These are phyloP conservation scores for Stylophora pistillata DNA, from an alignment of 64 coral and sea anemone genomes.

Conservation along the genomic window DNA sequence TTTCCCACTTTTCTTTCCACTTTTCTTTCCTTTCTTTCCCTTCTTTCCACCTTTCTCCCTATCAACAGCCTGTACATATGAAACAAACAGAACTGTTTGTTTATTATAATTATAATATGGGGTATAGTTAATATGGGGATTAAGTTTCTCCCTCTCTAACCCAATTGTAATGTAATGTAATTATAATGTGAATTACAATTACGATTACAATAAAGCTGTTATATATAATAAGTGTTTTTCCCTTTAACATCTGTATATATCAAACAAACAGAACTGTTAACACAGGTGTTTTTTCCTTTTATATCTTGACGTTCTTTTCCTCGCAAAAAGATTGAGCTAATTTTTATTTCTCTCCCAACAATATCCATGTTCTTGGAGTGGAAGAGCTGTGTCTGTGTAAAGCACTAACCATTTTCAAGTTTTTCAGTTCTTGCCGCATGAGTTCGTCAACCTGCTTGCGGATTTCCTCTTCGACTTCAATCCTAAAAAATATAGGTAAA, in stretches of 20 bases:
- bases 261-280: no score
- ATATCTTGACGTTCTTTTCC: neutral
- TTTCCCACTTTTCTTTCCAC: constrained; percentile 93
- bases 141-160: no score
- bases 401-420: constrained; percentile 84
- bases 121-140: no score
- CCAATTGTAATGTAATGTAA: no score
- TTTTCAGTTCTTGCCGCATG: constrained; percentile 96
- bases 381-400: neutral
- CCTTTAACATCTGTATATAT: constrained; percentile 8
- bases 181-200: no score
- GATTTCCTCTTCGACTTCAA: constrained; percentile 96
- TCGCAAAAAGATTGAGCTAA: neutral
- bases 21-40: constrained; percentile 98
- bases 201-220: no score
- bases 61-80: constrained; percentile 74
- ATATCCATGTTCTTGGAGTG: neutral
- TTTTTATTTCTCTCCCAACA: neutral
- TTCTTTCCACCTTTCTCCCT: constrained; percentile 97
- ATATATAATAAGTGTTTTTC: no score
- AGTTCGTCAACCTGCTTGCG: constrained; percentile 95
- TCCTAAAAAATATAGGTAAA: constrained; percentile 53
- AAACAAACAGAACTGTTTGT: neutral
- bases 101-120: neutral
- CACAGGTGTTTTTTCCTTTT: no score